Conservation (phyloP, 1,140 invertebrate species). For the Drosophila prosaltans region DNA sequence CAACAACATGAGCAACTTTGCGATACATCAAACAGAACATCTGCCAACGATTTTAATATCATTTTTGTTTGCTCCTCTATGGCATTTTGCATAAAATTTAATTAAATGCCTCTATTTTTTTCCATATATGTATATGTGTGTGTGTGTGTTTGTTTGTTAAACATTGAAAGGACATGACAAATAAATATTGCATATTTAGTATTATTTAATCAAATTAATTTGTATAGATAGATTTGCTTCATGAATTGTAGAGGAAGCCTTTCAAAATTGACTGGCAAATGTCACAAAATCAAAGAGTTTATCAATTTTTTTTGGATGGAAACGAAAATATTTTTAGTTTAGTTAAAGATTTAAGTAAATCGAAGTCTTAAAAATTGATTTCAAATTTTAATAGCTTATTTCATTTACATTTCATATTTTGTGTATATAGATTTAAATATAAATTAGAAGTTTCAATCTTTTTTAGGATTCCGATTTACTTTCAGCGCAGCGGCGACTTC, state of each 20-base stretch:
- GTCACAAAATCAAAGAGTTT: too few species aligned
- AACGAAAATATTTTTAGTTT: too few species aligned
- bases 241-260: background rate
- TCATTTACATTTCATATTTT: too few species aligned
- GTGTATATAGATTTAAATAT: too few species aligned
- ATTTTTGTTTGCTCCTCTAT: slow-evolving; percentile 30
- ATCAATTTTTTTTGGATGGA: too few species aligned
- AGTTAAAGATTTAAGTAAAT: too few species aligned
- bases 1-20: slow-evolving; percentile 23
- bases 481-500: too few species aligned
- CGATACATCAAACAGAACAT: slow-evolving; percentile 40
- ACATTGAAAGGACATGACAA: slow-evolving; percentile 2
- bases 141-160: background rate
- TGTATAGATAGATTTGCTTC: background rate
- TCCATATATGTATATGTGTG: background rate
- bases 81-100: slow-evolving; percentile 26
- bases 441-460: too few species aligned
- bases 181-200: background rate
- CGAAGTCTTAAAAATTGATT: too few species aligned
- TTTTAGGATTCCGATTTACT: too few species aligned
- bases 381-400: too few species aligned
- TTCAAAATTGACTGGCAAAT: too few species aligned
- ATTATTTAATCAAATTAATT: slow-evolving; percentile 3
- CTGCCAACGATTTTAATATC: slow-evolving; percentile 35
- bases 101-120: slow-evolving; percentile 18